Base-by-base conservation (phyloP, 2,113 vertebrate genomes). In the Heterotis niloticus region DNA sequence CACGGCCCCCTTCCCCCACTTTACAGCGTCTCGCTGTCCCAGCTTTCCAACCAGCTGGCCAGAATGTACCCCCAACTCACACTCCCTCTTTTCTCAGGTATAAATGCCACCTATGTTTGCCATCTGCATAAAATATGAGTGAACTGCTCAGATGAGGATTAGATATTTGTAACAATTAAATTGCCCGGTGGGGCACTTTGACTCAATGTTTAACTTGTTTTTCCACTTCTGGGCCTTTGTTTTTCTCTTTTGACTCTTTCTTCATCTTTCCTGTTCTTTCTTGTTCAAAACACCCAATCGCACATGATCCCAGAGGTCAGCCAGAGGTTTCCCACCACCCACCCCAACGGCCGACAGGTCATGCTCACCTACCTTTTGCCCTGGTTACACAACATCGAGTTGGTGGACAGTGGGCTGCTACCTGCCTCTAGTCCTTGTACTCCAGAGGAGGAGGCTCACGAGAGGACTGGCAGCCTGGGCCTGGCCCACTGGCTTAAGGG, bases 31-130 rank as follows among this genome's bases (percentile, higher is more conserved):
- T 98, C 96, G 10, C 90, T 98, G 13, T 89, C 94, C 5, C 95
- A 95, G 81, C 91, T 99, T 81, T 99, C 96, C 0, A 93, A 91
- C 64, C 96, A 99, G 84, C 92, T 99, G 83, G 96, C 98, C 86
- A 94, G 95, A 90, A 98, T 98, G 97, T 99, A 97, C 83, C 98
- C 98, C 0, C 96, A 99, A 86, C 96, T 99, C 86, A 99, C 98
- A 0, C 93, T 99, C 77, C 97, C 97, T 0, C 94, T 99, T 71
- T 98, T 99, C 90, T 99, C 98, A 94, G 98, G 98, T 99, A 93
- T 44, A 1, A 64, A 0, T 13, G 23, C 24, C 11, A 11, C 59
- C 59, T 20, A 14, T 44, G 0, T 57, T 65, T 4, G 18, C 17
- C 18, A 1, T 10, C 4, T 2, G 10, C 64, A 28, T 29, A 51